Conservation (phyloP, 1,140 invertebrate genomes). For the Conopomorpha cramerella region DNA sequence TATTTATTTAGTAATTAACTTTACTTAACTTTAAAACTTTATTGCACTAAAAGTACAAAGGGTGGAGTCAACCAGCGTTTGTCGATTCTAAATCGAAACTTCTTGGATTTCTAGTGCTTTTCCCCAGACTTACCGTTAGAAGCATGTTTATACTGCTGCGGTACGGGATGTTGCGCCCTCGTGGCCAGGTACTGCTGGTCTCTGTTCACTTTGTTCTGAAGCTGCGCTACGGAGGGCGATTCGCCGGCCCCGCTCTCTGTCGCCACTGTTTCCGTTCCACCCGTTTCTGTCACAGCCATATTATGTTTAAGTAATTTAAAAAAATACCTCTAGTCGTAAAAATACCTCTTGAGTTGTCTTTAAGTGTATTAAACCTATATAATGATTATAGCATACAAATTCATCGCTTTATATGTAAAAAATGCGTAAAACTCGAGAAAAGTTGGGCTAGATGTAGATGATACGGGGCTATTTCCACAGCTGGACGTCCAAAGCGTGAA, state of each 20-base stretch:
- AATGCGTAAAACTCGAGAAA: neutral
- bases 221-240: constrained; percentile 72
- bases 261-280: constrained; percentile 30
- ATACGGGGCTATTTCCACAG: neutral
- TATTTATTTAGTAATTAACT: too few species aligned
- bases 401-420: neutral
- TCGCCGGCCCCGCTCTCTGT: constrained; percentile 59
- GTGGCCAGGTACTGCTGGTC: constrained; percentile 75
- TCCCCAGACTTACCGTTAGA: constrained; percentile 48
- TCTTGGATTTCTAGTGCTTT: too few species aligned
- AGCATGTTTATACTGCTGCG: constrained; percentile 49
- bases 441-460: neutral
- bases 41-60: too few species aligned
- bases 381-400: neutral
- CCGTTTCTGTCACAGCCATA: constrained; percentile 55
- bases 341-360: neutral
- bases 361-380: neutral
- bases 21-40: too few species aligned
- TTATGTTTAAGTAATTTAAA: too few species aligned
- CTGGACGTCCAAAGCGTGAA: too few species aligned
- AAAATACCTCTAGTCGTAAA: too few species aligned
- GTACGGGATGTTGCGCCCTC: constrained; percentile 54
- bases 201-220: constrained; percentile 76
- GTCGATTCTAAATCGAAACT: too few species aligned
- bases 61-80: too few species aligned